phyloP scores from a whole-genome alignment of 2,113 vertebrate genomes.

The Channa maculata region DNA sequence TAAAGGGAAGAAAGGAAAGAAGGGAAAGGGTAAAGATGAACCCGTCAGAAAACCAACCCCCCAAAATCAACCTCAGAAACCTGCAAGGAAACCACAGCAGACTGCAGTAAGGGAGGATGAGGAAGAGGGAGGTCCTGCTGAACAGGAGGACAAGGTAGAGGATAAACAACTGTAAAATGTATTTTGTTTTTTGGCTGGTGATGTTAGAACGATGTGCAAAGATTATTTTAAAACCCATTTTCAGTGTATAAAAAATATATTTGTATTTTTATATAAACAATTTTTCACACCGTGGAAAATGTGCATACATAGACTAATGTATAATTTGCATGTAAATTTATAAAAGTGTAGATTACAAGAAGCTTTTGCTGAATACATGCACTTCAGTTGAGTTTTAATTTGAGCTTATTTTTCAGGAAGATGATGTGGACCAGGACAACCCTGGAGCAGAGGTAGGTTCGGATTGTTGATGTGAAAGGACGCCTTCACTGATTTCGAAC shows the following conservation, averaged over 20 bases:
- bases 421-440: conserved; percentile 91
- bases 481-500: no score
- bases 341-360: no score
- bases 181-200: neutral
- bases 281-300: no score
- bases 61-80: conserved; percentile 82
- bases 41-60: conserved; percentile 75
- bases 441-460: conserved; percentile 88
- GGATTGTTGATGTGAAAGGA: neutral
- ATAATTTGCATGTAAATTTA: no score
- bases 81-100: conserved; percentile 67
- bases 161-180: neutral
- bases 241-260: no score
- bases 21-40: conserved; percentile 90
- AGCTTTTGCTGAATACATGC: no score
- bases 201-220: neutral
- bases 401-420: conserved; percentile 79
- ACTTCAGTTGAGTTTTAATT: no score
- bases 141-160: conserved; percentile 88
- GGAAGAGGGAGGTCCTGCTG: conserved; percentile 75
- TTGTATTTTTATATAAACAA: neutral
- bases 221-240: neutral
- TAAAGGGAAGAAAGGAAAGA: conserved; percentile 90
- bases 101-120: conserved; percentile 54
- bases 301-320: no score